A percentile compares a stretch with the other conserved stretches of the same genome.
Conservation (phyloP, 2,888 invertebrate species). For the Megalurothrips usitatus region DNA sequence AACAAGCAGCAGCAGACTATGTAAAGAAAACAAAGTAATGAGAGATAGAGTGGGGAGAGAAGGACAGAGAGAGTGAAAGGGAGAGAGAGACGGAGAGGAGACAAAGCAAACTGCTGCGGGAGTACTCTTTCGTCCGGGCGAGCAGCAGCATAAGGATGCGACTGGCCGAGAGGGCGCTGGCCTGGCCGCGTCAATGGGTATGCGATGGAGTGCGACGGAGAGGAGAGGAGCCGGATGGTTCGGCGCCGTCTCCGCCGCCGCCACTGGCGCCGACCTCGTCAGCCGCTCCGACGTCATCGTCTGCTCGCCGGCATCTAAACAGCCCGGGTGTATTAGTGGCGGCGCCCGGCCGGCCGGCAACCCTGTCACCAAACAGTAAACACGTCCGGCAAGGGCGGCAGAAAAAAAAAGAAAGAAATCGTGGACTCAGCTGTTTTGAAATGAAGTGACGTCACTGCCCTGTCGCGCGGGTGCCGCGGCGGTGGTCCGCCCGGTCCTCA, state of each 20-base stretch:
- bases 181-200: not conserved
- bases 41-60: too few relatives aligned
- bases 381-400: too few relatives aligned
- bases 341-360: not conserved
- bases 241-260: not conserved
- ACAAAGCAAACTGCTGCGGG: too few relatives aligned
- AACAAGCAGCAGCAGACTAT: not conserved
- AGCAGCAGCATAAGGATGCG: conserved; percentile 2
- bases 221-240: not conserved
- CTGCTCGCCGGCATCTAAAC: not conserved
- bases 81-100: not conserved
- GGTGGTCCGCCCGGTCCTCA: too few relatives aligned
- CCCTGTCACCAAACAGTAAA: too few relatives aligned
- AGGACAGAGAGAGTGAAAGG: not conserved
- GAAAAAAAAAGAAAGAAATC: too few relatives aligned
- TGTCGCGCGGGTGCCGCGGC: too few relatives aligned
- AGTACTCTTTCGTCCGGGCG: not conserved
- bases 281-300: conserved; percentile 11
- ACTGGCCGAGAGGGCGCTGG: not conserved
- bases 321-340: not conserved
- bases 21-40: not conserved
- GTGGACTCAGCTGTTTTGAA: too few relatives aligned
- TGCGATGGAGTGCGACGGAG: not conserved
- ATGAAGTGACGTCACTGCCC: too few relatives aligned
- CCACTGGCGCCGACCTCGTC: conserved; percentile 11